Percentiles rank a stretch among this genome's conserved stretches.
phyloP scores from a whole-genome alignment of 2,888 invertebrate species.

The Xestia rhomboidea region DNA sequence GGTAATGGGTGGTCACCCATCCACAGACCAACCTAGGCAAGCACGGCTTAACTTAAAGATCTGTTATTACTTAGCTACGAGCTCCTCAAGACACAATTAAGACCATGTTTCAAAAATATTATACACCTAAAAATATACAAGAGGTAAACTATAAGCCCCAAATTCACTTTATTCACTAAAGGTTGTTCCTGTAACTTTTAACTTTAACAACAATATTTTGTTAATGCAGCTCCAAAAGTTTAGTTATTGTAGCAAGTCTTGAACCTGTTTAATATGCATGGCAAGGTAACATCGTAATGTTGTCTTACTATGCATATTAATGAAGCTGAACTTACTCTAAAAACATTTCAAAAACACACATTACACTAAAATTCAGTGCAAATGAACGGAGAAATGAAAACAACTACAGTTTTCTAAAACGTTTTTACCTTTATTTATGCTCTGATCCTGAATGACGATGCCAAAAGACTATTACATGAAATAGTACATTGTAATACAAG shows the following conservation, averaged over 20 bases:
- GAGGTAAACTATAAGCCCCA: background rate
- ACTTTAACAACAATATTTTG: constrained; percentile 31
- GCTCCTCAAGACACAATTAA: no score
- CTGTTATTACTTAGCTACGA: no score
- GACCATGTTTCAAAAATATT: background rate
- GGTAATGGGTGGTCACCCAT: no score
- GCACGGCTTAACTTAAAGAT: no score
- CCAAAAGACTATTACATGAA: background rate
- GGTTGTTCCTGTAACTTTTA: constrained; percentile 10
- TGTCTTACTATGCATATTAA: constrained; percentile 54
- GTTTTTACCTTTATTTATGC: background rate
- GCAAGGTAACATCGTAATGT: constrained; percentile 40
- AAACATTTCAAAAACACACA: constrained; percentile 26
- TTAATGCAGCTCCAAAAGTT: constrained; percentile 31
- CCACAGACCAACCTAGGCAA: no score
- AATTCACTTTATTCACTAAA: background rate
- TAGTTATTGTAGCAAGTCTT: constrained; percentile 31
- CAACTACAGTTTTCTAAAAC: background rate
- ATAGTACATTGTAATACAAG: no score
- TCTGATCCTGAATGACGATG: background rate
- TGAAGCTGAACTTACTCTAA: constrained; percentile 21
- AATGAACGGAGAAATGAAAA: background rate
- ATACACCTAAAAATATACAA: background rate
- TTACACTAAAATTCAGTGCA: background rate
- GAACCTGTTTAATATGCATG: constrained; percentile 48